Conservation (phyloP, 2,797 vertebrate genomes). For the Ceyx erithaca region DNA sequence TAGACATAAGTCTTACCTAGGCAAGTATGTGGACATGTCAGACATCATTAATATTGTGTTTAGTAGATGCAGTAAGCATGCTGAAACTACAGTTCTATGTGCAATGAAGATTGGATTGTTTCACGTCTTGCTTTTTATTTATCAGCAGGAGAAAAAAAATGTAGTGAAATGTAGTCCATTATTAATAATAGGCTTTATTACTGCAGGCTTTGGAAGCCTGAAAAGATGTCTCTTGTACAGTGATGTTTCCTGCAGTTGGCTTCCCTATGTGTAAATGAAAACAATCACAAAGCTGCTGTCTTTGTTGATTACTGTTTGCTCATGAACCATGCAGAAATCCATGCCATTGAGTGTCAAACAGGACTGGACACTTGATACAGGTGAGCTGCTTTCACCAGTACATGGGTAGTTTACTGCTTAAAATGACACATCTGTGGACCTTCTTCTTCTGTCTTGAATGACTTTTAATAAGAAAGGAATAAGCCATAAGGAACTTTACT, state of each 20-base stretch:
- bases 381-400: background rate
- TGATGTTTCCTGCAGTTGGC: background rate
- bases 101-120: background rate
- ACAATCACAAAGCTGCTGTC: background rate
- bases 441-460: background rate
- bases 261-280: background rate
- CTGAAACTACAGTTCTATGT: background rate
- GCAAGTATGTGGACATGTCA: background rate
- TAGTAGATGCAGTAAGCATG: background rate
- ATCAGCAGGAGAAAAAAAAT: accelerated
- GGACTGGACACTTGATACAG: background rate
- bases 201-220: background rate
- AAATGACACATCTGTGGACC: background rate
- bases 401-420: background rate
- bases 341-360: background rate
- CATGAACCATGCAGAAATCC: background rate
- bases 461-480: background rate
- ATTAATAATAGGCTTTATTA: background rate
- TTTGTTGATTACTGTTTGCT: background rate
- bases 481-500: background rate
- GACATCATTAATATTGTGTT: background rate
- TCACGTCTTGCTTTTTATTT: background rate
- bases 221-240: background rate
- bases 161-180: background rate
- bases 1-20: background rate